Evolutionary conservation across 2,888 invertebrate genomes (phyloP).

Genomic region (Prosopocoilus inquinatus): DNA sequence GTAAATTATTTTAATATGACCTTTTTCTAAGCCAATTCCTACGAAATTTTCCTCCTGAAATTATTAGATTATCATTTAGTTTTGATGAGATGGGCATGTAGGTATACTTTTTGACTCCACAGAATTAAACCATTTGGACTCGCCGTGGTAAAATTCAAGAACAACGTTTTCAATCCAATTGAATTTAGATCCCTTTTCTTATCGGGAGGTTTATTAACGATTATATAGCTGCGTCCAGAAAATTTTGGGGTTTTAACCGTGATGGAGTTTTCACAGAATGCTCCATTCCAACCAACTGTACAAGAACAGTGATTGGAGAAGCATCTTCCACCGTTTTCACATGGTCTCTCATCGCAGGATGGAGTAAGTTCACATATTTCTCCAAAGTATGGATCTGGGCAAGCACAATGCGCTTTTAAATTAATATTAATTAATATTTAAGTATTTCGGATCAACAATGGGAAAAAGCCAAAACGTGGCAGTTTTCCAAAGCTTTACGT

Average conservation of each 20-base stretch:
- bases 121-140: conserved; percentile 64
- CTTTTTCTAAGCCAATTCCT: conserved; percentile 68
- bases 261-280: conserved; percentile 65
- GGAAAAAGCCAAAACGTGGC: too few relatives aligned
- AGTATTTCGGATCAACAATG: too few relatives aligned
- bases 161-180: conserved; percentile 37
- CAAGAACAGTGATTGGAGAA: conserved; percentile 61
- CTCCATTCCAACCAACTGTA: conserved; percentile 64
- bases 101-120: conserved; percentile 66
- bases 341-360: conserved; percentile 57
- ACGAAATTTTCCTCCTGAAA: conserved; percentile 60
- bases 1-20: conserved; percentile 64
- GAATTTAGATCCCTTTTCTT: conserved; percentile 40
- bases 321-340: conserved; percentile 60
- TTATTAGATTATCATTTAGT: too few relatives aligned
- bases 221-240: conserved; percentile 61
- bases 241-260: conserved; percentile 68
- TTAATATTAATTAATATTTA: too few relatives aligned
- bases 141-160: conserved; percentile 70
- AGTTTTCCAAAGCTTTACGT: too few relatives aligned
- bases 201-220: conserved; percentile 45
- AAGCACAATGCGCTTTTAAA: conserved; percentile 62
- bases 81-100: background rate
- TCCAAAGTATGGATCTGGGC: conserved; percentile 57
- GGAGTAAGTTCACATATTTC: conserved; percentile 58